A percentile compares a stretch with the other conserved stretches of the same genome.
Evolutionary conservation across 35 echinoderm and acorn worm species (phyloP).

Genomic region (Heliocidaris tuberculata): DNA sequence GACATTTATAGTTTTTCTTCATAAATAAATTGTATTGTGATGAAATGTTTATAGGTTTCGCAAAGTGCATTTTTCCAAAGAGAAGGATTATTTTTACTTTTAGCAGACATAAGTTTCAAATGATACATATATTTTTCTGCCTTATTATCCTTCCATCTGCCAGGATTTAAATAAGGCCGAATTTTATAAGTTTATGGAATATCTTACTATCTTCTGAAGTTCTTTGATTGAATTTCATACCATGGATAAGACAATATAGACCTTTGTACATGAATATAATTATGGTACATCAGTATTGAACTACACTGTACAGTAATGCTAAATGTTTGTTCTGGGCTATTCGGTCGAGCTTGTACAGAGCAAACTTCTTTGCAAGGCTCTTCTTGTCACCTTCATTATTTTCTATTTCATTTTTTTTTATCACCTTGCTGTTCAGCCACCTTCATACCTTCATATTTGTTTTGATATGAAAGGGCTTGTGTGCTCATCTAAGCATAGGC

Average conservation of each 20-base stretch:
- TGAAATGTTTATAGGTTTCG: not conserved
- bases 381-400: not conserved
- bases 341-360: not conserved
- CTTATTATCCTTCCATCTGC: no score
- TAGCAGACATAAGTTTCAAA: not conserved
- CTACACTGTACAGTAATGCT: not conserved
- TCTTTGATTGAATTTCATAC: no score
- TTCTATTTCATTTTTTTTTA: not conserved
- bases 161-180: not conserved
- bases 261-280: no score
- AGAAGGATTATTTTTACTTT: not conserved
- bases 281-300: no score
- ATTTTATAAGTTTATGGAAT: not conserved
- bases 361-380: not conserved
- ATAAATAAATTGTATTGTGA: not conserved
- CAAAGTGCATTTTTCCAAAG: not conserved
- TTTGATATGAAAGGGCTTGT: conserved; percentile 5
- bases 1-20: not conserved
- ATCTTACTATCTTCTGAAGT: no score
- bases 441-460: conserved; percentile 10
- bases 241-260: no score
- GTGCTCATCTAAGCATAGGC: not conserved
- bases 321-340: not conserved
- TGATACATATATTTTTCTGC: not conserved
- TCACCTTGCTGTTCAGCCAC: not conserved